phyloP scores from a whole-genome alignment of 2,888 invertebrate species.

The Cosmopolites sordidus region DNA sequence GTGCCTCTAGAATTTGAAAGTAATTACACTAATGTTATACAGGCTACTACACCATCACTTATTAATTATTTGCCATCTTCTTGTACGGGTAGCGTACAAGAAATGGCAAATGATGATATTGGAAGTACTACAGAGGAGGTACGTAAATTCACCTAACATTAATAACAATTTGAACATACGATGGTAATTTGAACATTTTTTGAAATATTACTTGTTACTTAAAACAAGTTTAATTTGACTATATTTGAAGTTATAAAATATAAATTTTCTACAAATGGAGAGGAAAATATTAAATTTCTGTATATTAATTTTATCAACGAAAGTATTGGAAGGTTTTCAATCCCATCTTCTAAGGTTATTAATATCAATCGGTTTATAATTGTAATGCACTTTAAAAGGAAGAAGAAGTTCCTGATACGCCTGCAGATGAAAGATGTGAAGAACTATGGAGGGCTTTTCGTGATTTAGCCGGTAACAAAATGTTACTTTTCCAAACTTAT shows the following conservation, averaged over 20 bases:
- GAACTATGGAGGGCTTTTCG: constrained; percentile 9
- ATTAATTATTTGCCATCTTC: constrained; percentile 12
- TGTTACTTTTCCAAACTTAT: neutral
- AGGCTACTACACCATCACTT: constrained; percentile 6
- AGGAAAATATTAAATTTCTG: too few species aligned
- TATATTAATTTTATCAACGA: too few species aligned
- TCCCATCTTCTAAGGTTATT: too few species aligned
- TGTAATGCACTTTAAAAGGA: neutral
- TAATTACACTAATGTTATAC: too few species aligned
- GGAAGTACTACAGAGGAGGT: neutral
- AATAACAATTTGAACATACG: neutral
- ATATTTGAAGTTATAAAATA: too few species aligned
- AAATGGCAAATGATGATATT: constrained; percentile 1
- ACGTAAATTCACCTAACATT: neutral
- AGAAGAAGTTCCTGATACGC: neutral
- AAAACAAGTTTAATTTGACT: too few species aligned
- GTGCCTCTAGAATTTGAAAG: too few species aligned
- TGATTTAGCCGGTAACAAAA: constrained; percentile 11
- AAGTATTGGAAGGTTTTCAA: too few species aligned
- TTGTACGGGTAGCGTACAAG: constrained; percentile 1
- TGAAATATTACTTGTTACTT: too few species aligned
- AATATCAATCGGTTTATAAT: too few species aligned
- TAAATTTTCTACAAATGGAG: too few species aligned
- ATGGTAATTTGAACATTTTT: too few species aligned
- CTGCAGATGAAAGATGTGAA: constrained; percentile 4